These are phyloP conservation scores for Ciconia stormi DNA, from an alignment of 2,113 vertebrate species.

Conservation along the genomic window DNA sequence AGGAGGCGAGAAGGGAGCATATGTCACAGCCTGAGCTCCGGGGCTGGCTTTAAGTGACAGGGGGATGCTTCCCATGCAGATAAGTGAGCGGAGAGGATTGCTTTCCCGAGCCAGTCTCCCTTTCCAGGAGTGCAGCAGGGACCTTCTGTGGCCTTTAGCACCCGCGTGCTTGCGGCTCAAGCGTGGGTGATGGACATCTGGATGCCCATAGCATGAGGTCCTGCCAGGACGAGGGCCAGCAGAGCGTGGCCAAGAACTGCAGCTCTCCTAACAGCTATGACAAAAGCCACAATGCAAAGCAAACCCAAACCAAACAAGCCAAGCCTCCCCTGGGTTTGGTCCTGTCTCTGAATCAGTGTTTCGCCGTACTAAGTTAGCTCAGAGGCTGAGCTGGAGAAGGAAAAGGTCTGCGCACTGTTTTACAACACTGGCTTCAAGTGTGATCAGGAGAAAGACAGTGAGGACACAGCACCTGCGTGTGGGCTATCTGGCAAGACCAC, in stretches of 20 bases:
- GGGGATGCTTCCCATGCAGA: not conserved
- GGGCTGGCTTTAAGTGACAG: not conserved
- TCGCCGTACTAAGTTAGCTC: fast-evolving
- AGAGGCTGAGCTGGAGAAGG: not conserved
- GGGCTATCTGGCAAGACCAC: not conserved
- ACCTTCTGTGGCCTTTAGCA: not conserved
- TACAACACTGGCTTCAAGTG: not conserved
- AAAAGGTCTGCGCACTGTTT: not conserved
- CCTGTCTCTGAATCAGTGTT: not conserved
- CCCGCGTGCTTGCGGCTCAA: fast-evolving
- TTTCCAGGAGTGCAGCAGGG: not conserved
- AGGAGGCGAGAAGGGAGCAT: constrained; percentile 12
- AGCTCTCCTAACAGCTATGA: not conserved
- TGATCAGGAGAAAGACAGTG: not conserved
- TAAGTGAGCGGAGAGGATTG: fast-evolving
- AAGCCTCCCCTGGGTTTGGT: fast-evolving
- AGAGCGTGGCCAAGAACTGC: not conserved
- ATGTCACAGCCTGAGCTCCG: not conserved
- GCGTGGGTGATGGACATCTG: fast-evolving
- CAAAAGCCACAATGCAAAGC: not conserved
- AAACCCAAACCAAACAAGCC: not conserved
- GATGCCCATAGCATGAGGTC: not conserved
- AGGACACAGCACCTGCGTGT: too few relatives aligned
- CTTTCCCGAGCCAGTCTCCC: not conserved
- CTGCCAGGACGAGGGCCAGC: not conserved